Evolutionary conservation across 2,797 vertebrate species (phyloP).

Genomic region (Paramormyrops hopkinsi): DNA sequence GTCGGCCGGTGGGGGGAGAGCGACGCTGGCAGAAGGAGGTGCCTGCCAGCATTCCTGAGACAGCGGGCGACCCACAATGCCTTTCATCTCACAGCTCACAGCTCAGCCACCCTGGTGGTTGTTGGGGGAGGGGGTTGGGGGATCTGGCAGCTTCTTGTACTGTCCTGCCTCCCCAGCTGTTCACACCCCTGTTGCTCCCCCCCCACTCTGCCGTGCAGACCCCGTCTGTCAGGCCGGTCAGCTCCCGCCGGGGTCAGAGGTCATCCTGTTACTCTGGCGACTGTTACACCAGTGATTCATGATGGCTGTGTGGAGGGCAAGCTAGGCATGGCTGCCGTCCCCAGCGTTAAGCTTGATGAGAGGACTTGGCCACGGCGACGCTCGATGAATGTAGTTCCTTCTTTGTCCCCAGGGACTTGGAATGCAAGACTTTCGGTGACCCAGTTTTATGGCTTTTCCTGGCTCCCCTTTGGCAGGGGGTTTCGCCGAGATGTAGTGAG

Average conservation of each 20-base stretch:
- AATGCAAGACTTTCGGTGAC: constrained; percentile 66
- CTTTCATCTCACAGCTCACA: constrained; percentile 5
- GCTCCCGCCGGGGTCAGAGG: not conserved
- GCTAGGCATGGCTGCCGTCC: not conserved
- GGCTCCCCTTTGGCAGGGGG: constrained; percentile 33
- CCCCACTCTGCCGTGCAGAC: not conserved
- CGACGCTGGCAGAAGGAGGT: not conserved
- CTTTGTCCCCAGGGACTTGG: constrained; percentile 21
- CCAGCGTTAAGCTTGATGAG: not conserved
- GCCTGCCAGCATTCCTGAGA: not conserved
- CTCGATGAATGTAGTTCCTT: not conserved
- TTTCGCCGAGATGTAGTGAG: not conserved
- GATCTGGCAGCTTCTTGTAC: not conserved
- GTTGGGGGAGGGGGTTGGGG: not conserved
- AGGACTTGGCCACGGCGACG: not conserved
- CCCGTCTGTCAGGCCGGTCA: not conserved
- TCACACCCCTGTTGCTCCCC: not conserved
- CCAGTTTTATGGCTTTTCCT: constrained; percentile 55
- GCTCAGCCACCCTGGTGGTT: not conserved
- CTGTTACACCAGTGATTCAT: not conserved
- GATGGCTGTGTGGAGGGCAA: not conserved
- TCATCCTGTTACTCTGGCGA: not conserved
- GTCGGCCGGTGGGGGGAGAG: not conserved
- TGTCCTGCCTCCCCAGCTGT: not conserved
- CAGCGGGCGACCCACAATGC: not conserved